A percentile compares a stretch with the other conserved stretches of the same genome.
phyloP scores from a whole-genome alignment of 2,797 vertebrate genomes.

The Rhincodon typus region DNA sequence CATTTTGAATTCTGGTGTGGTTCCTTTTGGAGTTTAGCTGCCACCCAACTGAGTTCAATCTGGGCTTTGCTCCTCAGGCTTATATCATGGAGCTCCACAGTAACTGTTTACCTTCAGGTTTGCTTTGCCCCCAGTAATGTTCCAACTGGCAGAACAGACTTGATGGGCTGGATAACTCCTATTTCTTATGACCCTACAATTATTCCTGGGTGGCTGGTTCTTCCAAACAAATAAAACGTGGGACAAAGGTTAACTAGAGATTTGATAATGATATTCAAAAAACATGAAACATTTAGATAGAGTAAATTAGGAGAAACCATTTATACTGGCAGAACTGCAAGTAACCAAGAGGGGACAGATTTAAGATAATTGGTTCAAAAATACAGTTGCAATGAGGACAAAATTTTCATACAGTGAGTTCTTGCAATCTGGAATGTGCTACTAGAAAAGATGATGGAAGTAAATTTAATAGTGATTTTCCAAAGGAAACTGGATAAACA shows the following conservation, averaged over 20 bases:
- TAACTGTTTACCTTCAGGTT: too few species aligned
- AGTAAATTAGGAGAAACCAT: neutral
- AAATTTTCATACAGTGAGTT: neutral
- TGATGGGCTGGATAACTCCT: neutral
- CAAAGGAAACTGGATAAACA: neutral
- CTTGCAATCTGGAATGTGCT: neutral
- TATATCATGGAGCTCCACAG: too few species aligned
- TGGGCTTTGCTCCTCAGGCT: too few species aligned
- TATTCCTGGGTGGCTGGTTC: neutral
- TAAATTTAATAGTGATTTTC: neutral
- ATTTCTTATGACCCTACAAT: neutral
- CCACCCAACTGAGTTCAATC: too few species aligned
- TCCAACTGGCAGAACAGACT: too few species aligned
- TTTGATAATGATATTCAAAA: neutral
- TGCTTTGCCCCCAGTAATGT: too few species aligned
- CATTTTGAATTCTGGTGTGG: too few species aligned
- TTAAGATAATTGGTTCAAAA: too few species aligned
- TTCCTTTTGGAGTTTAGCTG: too few species aligned
- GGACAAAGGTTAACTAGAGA: neutral
- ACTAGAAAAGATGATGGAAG: neutral
- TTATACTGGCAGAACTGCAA: too few species aligned
- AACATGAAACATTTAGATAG: neutral
- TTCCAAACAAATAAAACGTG: neutral
- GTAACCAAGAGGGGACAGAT: neutral
- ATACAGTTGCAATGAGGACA: neutral